Conservation (phyloP, 1,140 invertebrate species). For the Cheumatopsyche charites region DNA sequence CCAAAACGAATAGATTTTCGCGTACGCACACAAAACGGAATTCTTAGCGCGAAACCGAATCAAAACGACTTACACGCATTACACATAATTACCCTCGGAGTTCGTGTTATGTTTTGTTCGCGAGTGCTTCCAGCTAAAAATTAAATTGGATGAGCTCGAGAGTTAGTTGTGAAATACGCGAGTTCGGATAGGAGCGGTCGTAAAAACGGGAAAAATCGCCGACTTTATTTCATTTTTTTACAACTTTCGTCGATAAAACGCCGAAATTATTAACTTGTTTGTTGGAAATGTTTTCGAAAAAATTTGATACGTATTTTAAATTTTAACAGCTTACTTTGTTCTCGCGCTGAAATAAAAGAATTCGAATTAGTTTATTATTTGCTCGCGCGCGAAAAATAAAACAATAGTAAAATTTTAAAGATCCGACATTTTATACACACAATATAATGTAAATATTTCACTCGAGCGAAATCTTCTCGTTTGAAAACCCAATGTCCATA, state of each 20-base stretch:
- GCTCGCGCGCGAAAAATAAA: too few relatives aligned
- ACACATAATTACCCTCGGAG: too few relatives aligned
- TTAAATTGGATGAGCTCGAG: too few relatives aligned
- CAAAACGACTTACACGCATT: neutral
- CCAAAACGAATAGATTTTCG: constrained; percentile 23
- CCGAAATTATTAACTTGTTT: constrained; percentile 19
- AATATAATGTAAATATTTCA: too few relatives aligned
- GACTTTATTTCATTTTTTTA: constrained; percentile 26
- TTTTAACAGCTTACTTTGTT: too few relatives aligned
- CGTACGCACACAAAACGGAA: neutral
- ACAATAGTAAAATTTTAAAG: too few relatives aligned
- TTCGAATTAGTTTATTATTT: too few relatives aligned
- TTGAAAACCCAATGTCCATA: neutral
- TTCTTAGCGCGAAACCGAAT: neutral
- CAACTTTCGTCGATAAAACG: constrained; percentile 1
- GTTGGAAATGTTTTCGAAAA: neutral
- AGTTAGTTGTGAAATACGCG: neutral
- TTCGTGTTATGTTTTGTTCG: too few relatives aligned
- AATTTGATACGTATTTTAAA: too few relatives aligned
- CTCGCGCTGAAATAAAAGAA: too few relatives aligned
- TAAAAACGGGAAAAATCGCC: constrained; percentile 14
- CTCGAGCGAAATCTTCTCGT: neutral
- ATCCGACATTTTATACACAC: neutral
- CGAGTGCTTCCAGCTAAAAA: too few relatives aligned
- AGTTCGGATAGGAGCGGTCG: constrained; percentile 11